phyloP scores from a whole-genome alignment of 2,113 vertebrate genomes.

The Cryptotis parvus region DNA sequence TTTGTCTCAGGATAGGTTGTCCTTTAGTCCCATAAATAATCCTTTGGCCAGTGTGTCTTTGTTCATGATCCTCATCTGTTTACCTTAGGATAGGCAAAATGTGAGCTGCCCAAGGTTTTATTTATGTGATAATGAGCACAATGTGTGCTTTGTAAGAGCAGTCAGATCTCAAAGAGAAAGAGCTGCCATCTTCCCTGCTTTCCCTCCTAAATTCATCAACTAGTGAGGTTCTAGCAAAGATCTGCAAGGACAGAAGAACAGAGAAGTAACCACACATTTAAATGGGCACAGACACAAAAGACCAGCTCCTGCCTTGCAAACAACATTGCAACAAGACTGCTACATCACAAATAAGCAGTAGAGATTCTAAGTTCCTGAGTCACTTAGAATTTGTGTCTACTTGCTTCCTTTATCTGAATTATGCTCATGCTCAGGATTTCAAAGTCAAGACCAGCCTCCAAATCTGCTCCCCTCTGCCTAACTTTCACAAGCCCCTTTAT shows the following conservation, averaged over 20 bases:
- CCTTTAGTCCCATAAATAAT: no score
- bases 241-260: background rate
- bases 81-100: no score
- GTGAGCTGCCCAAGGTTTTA: no score
- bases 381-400: background rate
- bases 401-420: background rate
- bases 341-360: background rate
- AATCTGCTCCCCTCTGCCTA: background rate
- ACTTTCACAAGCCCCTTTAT: background rate
- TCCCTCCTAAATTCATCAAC: background rate
- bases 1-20: no score
- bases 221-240: background rate
- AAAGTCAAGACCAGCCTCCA: background rate
- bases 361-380: background rate
- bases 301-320: background rate
- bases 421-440: background rate
- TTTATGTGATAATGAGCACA: background rate
- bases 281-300: background rate
- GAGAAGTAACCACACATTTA: no score
- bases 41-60: no score
- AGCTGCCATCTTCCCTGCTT: background rate
- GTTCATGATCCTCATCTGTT: no score
- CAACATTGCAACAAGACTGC: background rate
- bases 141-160: background rate
- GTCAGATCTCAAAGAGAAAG: background rate